Conservation (phyloP, 1,140 invertebrate genomes). For the Brachystomella parvula region DNA sequence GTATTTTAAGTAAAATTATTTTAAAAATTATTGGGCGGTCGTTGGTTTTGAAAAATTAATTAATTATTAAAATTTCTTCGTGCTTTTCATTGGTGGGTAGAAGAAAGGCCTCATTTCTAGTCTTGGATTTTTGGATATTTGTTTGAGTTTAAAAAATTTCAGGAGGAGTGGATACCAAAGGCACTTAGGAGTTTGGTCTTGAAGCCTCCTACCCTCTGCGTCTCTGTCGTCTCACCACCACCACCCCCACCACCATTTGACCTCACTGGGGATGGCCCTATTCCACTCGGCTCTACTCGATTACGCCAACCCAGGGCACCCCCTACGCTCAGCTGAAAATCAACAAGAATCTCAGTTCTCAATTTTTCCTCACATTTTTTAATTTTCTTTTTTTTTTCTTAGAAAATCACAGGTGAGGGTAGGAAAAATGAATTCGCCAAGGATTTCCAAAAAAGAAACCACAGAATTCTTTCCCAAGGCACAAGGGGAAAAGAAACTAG, state of each 20-base stretch:
- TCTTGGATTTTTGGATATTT: neutral
- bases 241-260: neutral
- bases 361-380: too few species aligned
- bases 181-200: constrained; percentile 57
- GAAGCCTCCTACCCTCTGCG: constrained; percentile 47
- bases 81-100: neutral
- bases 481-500: too few species aligned
- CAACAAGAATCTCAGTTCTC: constrained; percentile 7
- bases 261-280: neutral
- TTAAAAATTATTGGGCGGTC: too few species aligned
- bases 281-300: neutral
- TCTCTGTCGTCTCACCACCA: constrained; percentile 33
- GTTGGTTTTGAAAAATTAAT: neutral
- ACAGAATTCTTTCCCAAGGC: too few species aligned
- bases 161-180: constrained; percentile 47
- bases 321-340: constrained; percentile 4
- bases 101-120: neutral
- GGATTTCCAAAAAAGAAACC: too few species aligned
- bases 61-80: too few species aligned
- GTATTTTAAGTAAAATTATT: neutral
- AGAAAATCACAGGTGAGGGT: too few species aligned
- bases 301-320: too few species aligned
- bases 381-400: too few species aligned
- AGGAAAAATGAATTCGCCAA: too few species aligned
- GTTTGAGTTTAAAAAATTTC: constrained; percentile 1